These are phyloP conservation scores for Muscicapa striata DNA, from an alignment of 2,797 vertebrate species.

Conservation along the genomic window DNA sequence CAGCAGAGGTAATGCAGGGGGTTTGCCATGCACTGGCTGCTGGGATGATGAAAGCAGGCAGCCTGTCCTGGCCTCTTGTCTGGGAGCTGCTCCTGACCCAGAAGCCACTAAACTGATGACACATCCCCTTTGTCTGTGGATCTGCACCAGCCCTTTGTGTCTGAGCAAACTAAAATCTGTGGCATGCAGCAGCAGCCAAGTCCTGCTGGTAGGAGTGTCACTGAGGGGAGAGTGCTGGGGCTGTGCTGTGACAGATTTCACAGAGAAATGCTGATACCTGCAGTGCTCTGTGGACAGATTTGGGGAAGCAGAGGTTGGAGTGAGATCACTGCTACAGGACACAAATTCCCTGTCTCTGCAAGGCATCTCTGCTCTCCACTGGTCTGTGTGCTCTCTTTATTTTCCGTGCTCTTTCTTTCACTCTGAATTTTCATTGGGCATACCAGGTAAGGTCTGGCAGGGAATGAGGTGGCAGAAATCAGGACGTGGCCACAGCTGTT, in stretches of 20 bases:
- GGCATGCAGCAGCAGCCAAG: neutral
- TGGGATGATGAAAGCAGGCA: neutral
- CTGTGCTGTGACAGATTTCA: neutral
- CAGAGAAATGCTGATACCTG: neutral
- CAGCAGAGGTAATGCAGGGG: neutral
- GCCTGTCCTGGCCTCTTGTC: neutral
- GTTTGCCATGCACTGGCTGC: neutral
- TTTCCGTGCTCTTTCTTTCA: neutral
- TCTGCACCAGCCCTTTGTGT: neutral
- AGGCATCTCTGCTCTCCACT: neutral
- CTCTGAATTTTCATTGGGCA: neutral
- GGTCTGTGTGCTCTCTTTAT: neutral
- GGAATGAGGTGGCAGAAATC: neutral
- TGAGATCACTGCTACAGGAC: neutral
- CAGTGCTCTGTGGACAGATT: neutral
- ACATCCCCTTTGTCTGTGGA: neutral
- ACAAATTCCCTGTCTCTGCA: neutral
- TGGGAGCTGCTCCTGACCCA: neutral
- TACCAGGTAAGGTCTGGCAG: neutral
- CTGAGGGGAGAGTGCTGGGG: neutral
- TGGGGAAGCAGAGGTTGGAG: neutral
- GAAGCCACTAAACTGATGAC: neutral
- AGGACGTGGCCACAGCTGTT: neutral
- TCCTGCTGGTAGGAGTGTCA: neutral
- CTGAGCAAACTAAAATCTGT: neutral